Conservation (phyloP, 1,140 invertebrate genomes). For the Campoletis sonorensis region DNA sequence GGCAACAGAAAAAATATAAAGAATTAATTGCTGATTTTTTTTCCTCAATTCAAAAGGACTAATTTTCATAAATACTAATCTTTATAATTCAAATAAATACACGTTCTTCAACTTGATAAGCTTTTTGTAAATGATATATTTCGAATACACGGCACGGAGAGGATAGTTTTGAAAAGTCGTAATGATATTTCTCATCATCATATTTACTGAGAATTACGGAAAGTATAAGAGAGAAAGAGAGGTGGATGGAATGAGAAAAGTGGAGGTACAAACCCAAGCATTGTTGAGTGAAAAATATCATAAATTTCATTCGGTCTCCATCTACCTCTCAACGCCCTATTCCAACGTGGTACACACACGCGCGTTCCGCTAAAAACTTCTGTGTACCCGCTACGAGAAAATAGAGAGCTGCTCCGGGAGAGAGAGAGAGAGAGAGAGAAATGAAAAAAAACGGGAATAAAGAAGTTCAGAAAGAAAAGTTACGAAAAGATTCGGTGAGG, state of each 20-base stretch:
- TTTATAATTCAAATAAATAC: too few relatives aligned
- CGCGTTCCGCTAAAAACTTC: constrained; percentile 11
- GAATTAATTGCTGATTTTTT: too few relatives aligned
- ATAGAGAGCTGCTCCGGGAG: neutral
- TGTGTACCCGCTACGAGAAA: neutral
- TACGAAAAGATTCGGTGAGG: constrained; percentile 28
- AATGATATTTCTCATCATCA: constrained; percentile 11
- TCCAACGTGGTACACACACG: neutral
- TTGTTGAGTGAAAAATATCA: constrained; percentile 47
- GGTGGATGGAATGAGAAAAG: constrained; percentile 4
- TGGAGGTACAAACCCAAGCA: neutral
- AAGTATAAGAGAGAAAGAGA: neutral
- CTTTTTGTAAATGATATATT: neutral
- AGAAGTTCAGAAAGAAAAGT: constrained; percentile 27
- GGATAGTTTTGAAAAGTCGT: neutral
- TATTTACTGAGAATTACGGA: neutral
- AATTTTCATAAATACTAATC: too few relatives aligned
- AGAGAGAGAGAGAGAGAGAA: neutral
- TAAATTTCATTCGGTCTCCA: constrained; percentile 49
- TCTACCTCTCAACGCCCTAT: constrained; percentile 27
- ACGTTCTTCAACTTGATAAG: too few relatives aligned
- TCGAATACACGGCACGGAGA: neutral
- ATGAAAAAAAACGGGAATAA: constrained; percentile 17
- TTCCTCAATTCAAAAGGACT: too few relatives aligned
- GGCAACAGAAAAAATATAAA: too few relatives aligned